phyloP scores from a whole-genome alignment of 1,140 invertebrate genomes.

The Drosophila pandora region DNA sequence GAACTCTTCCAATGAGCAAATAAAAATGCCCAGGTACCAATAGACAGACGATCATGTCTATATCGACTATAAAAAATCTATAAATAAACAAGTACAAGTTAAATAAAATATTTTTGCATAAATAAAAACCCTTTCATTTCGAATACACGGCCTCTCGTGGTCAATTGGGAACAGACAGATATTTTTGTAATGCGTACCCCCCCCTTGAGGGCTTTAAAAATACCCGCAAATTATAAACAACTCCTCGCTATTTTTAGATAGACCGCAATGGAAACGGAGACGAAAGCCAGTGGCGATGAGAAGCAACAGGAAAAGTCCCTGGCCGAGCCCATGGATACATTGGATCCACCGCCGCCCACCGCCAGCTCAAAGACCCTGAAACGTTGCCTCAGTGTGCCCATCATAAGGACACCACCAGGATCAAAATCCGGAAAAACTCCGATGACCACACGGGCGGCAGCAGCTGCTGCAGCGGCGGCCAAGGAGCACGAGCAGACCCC shows the following conservation, averaged over 20 bases:
- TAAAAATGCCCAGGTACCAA: no score
- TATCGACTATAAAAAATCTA: no score
- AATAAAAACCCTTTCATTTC: conserved; percentile 2
- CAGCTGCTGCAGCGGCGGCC: conserved; percentile 80
- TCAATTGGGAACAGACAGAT: not conserved
- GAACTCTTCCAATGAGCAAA: no score
- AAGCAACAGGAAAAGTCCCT: conserved; percentile 26
- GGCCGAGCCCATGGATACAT: conserved; percentile 57
- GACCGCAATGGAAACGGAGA: conserved; percentile 65
- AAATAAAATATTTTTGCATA: not conserved
- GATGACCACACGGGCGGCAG: conserved; percentile 83
- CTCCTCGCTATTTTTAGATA: conserved; percentile 28
- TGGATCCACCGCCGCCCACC: conserved; percentile 68
- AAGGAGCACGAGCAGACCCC: conserved; percentile 68
- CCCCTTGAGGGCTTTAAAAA: conserved; percentile 19
- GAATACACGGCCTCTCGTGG: no score
- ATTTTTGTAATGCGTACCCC: conserved; percentile 8
- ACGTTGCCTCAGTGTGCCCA: conserved; percentile 92
- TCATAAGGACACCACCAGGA: conserved; percentile 86
- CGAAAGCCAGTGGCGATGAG: conserved; percentile 42
- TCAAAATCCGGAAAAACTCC: conserved; percentile 46
- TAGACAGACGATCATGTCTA: no score
- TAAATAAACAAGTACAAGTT: not conserved
- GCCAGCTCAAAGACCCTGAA: conserved; percentile 87
- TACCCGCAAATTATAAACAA: conserved; percentile 35